Conservation (phyloP, 2,797 vertebrate genomes). For the Premnoplex brunnescens region DNA sequence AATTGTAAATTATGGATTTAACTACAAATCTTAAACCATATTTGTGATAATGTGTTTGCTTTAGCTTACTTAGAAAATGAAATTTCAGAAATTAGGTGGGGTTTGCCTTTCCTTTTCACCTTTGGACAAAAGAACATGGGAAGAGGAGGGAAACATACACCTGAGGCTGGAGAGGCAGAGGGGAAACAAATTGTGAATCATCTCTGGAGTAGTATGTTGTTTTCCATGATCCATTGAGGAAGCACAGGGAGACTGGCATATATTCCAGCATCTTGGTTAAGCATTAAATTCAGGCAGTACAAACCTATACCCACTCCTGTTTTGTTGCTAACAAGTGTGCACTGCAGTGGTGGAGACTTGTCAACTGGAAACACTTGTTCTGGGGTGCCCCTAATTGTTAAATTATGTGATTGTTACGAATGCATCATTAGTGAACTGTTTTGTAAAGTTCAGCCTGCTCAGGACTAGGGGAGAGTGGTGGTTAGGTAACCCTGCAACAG, state of each 20-base stretch:
- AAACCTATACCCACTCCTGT: background rate
- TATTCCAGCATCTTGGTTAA: background rate
- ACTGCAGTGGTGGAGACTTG: background rate
- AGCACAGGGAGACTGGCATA: background rate
- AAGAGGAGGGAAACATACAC: background rate
- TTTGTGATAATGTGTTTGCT: background rate
- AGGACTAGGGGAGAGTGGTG: background rate
- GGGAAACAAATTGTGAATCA: background rate
- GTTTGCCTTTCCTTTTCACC: background rate
- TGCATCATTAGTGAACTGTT: background rate
- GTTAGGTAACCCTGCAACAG: background rate
- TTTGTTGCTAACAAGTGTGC: background rate
- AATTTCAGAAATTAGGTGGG: background rate
- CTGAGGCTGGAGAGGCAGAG: background rate
- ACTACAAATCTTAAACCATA: background rate
- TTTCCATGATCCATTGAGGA: background rate
- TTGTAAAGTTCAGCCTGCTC: background rate
- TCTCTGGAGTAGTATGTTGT: background rate
- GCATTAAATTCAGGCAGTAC: background rate
- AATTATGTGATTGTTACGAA: background rate
- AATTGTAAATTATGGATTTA: background rate
- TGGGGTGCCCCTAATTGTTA: background rate
- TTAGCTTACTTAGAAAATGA: background rate
- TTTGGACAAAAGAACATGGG: background rate
- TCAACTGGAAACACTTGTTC: conserved; percentile 36